Conservation (phyloP, 2,797 vertebrate species). For the Tapirus indicus region DNA sequence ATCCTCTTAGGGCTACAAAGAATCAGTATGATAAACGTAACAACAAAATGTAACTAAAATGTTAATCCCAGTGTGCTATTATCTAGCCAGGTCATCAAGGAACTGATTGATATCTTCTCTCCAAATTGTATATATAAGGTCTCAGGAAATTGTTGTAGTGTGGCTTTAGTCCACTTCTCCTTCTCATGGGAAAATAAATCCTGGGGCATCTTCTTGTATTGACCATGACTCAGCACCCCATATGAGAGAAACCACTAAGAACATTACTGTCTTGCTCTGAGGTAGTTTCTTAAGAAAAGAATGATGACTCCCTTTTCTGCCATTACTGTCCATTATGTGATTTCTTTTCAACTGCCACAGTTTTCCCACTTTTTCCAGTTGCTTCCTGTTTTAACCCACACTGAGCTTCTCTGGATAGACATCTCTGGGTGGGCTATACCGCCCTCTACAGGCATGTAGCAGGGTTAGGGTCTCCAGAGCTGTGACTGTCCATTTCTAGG, state of each 20-base stretch:
- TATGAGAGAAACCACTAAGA: not conserved
- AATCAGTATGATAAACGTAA: not conserved
- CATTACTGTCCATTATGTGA: not conserved
- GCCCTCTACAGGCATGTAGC: not conserved
- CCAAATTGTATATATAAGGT: not conserved
- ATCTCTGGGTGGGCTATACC: not conserved
- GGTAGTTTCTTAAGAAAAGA: slow-evolving; percentile 27
- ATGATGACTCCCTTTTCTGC: not conserved
- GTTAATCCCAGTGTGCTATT: not conserved
- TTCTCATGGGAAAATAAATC: not conserved
- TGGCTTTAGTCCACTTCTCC: not conserved
- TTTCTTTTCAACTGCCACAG: not conserved
- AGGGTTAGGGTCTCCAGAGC: not conserved
- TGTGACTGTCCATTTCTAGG: not conserved
- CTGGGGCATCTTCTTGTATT: not conserved
- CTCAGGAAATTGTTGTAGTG: not conserved
- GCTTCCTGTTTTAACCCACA: not conserved
- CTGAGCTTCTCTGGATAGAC: not conserved
- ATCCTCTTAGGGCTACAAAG: not conserved
- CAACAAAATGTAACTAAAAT: too few species aligned
- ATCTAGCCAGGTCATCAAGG: not conserved
- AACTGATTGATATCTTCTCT: not conserved
- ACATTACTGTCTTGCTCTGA: not conserved
- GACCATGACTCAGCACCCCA: not conserved
- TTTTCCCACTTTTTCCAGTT: not conserved